Evolutionary conservation across 2,797 vertebrate species (phyloP).

Genomic region (Echiichthys vipera): DNA sequence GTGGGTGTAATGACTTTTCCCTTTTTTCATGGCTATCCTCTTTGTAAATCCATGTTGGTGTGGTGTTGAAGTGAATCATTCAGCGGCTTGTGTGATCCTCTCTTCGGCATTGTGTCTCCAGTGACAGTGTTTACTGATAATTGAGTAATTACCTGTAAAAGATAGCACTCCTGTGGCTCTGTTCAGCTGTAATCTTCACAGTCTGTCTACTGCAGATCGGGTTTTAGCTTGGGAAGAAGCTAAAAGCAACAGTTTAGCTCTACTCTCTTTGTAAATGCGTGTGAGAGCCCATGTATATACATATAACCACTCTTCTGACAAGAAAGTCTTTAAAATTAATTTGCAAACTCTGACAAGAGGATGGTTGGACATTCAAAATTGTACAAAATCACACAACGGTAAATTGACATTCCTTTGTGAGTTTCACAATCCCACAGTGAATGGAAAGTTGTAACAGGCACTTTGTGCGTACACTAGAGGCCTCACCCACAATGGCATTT

Average conservation of each 20-base stretch:
- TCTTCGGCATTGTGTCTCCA: conserved; percentile 67
- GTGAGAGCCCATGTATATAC: conserved; percentile 18
- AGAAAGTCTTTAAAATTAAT: conserved; percentile 52
- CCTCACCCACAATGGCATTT: conserved; percentile 76
- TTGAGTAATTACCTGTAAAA: conserved; percentile 85
- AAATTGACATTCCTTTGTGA: conserved; percentile 75
- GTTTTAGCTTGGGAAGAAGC: conserved; percentile 66
- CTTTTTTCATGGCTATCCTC: conserved; percentile 24
- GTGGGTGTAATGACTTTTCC: conserved; percentile 25
- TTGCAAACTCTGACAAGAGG: conserved; percentile 48
- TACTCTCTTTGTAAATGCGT: conserved; percentile 29
- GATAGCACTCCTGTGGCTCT: conserved; percentile 77
- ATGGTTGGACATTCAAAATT: conserved; percentile 51
- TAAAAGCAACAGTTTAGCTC: conserved; percentile 69
- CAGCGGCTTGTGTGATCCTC: conserved; percentile 55
- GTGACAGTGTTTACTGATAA: conserved; percentile 82
- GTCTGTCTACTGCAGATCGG: conserved; percentile 51
- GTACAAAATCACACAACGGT: conserved; percentile 62
- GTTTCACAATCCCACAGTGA: conserved; percentile 72
- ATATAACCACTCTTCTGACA: conserved; percentile 28
- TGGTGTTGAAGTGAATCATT: conserved; percentile 60
- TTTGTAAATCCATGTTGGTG: conserved; percentile 44
- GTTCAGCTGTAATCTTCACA: conserved; percentile 68
- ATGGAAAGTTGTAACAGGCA: conserved; percentile 74
- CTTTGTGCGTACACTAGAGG: conserved; percentile 70